Percentiles rank a stretch among this genome's conserved stretches.
phyloP scores from a whole-genome alignment of 64 coral and sea anemone species.

The Pocillopora verrucosa region DNA sequence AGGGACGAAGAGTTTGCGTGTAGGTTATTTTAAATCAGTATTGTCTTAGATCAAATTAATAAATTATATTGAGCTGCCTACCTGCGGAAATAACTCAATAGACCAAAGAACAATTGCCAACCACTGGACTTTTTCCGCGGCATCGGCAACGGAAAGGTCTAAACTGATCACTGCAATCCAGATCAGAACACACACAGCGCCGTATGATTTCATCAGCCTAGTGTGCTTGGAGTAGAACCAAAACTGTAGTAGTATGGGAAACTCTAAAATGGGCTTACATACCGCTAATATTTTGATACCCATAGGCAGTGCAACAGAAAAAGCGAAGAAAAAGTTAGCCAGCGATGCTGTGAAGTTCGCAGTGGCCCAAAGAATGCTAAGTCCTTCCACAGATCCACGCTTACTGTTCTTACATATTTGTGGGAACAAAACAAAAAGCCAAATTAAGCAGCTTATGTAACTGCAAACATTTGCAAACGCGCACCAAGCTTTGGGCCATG shows the following conservation, averaged over 20 bases:
- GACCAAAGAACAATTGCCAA: slow-evolving; percentile 59
- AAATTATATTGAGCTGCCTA: background rate
- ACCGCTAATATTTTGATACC: slow-evolving; percentile 33
- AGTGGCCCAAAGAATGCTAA: slow-evolving; percentile 60
- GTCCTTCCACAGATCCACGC: slow-evolving; percentile 44
- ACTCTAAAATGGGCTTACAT: slow-evolving; percentile 39
- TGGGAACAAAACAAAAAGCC: slow-evolving; percentile 48
- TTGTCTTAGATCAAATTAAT: background rate
- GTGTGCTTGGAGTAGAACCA: slow-evolving; percentile 49
- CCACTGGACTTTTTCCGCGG: slow-evolving; percentile 35
- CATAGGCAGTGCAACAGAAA: slow-evolving; percentile 23
- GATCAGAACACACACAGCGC: slow-evolving; percentile 17
- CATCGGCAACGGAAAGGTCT: slow-evolving; percentile 16
- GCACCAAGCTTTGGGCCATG: slow-evolving; percentile 7
- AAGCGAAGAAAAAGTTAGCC: slow-evolving; percentile 55
- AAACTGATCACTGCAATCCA: slow-evolving; percentile 40
- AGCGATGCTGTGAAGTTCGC: slow-evolving; percentile 62
- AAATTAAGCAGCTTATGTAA: slow-evolving; percentile 33
- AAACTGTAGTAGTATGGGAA: slow-evolving; percentile 48
- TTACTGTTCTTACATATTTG: slow-evolving; percentile 61
- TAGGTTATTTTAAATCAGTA: no score
- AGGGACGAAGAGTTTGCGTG: no score
- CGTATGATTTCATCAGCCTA: slow-evolving; percentile 14
- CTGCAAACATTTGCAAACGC: slow-evolving; percentile 39
- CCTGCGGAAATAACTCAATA: slow-evolving; percentile 57